A percentile compares a stretch with the other conserved stretches of the same genome.
These are phyloP conservation scores for Drosophila hamatofila DNA, from an alignment of 2,888 invertebrate genomes.

Conservation along the genomic window DNA sequence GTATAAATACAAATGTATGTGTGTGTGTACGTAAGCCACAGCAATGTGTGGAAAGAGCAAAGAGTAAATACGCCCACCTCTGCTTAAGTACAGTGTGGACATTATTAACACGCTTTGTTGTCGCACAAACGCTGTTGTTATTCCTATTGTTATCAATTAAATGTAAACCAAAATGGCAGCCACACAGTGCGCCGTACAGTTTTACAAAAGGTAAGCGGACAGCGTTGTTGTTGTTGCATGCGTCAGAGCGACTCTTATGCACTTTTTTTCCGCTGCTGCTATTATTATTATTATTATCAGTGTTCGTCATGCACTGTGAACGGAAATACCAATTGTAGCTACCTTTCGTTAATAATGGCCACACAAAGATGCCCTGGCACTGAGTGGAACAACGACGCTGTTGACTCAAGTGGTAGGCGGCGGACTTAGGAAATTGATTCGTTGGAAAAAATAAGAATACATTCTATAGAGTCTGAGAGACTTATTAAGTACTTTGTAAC, in stretches of 20 bases:
- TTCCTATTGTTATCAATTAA: slow-evolving; percentile 73
- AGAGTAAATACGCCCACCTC: slow-evolving; percentile 66
- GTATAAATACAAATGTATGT: background rate
- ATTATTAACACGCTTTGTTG: slow-evolving; percentile 74
- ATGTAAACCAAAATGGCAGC: slow-evolving; percentile 75
- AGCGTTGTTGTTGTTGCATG: slow-evolving; percentile 48
- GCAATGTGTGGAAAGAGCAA: slow-evolving; percentile 40
- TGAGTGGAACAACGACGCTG: slow-evolving; percentile 28
- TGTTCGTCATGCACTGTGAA: slow-evolving; percentile 54
- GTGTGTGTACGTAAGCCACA: slow-evolving; percentile 3
- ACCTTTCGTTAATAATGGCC: slow-evolving; percentile 71
- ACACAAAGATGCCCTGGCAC: slow-evolving; percentile 58
- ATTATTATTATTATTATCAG: slow-evolving; percentile 13
- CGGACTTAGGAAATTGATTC: slow-evolving; percentile 57
- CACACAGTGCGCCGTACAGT: slow-evolving; percentile 31
- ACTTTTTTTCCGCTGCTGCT: slow-evolving; percentile 34
- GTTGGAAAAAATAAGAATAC: slow-evolving; percentile 8
- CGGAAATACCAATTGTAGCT: slow-evolving; percentile 76
- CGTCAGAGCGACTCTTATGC: slow-evolving; percentile 71
- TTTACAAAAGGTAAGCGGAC: slow-evolving; percentile 66
- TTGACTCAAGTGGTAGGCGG: slow-evolving; percentile 64
- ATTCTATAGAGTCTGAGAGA: background rate
- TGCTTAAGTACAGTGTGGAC: slow-evolving; percentile 62
- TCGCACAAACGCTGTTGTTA: slow-evolving; percentile 40
- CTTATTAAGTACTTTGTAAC: slow-evolving; percentile 15